Evolutionary conservation across 2,797 vertebrate genomes (phyloP), one percentile per base, ranked within the genome.

Genomic region (Siniperca scherzeri): DNA sequence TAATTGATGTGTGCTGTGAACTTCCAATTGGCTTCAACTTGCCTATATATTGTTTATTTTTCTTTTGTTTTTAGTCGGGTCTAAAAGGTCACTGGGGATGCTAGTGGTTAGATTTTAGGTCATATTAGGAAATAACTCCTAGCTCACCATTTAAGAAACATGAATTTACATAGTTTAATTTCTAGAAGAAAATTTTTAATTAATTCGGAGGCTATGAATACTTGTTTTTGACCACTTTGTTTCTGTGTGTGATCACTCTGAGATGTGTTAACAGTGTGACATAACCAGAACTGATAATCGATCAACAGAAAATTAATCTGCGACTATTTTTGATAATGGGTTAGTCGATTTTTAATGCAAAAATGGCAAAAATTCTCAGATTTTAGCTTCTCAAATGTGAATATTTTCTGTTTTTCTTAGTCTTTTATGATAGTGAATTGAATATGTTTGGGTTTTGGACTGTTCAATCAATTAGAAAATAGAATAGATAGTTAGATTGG

Each of bases 1-100:
- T 94, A 94, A 96, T 93, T 95, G 93, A 94, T 94, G 92, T 92
- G 86, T 79, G 88, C 75, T 72, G 74, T 84, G 73, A 90, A 89
- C 87, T 88, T 91, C 80, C 86, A 82, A 89, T 80, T 91, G 80
- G 77, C 76, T 85, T 85, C 64, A 88, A 87, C 67, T 60, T 78
- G 71, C 75, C 67, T 81, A 46, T 85, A 70, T 87, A 85, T 80
- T 82, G 69, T 86, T 62, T 84, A 64, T 81, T 84, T 93, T 92
- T 80, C n/a, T 82, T 84, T 84, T 72, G 62, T 80, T 87, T 80
- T 88, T 73, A 83, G 48, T 81, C 33, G 62, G 81, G 70, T 85
- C 44, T 68, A 55, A 84, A 81, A 80, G 67, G 83, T 84, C 64
- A 70, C 40, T 1, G 38, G n/a, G 38, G 72, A 62, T 62, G 16